Evolutionary conservation across 1,140 invertebrate genomes (phyloP), one percentile per base, ranked within the genome.

Genomic region (Drosophila elegans): DNA sequence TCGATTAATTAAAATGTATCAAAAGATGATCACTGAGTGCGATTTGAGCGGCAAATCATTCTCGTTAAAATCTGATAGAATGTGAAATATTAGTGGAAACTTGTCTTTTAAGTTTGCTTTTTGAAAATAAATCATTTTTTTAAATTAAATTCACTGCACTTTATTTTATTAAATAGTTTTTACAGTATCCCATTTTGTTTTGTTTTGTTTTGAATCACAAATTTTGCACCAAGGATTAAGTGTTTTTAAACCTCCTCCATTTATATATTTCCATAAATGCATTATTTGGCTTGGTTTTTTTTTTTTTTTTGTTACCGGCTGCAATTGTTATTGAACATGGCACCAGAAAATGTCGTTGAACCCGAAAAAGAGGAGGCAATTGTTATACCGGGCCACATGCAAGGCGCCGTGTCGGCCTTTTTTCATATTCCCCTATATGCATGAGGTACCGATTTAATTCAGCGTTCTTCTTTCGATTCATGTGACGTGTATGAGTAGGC

Each of bases 301-400:
- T 21, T 21, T 21, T 21, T 64, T 78, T 56, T n/a, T 13, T 45
- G n/a, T 42, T 53, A 51, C 29, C 52, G 41, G 55, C 54, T 90
- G 63, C 73, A 80, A 74, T 62, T 82, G 75, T 85, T 81, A 90
- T 85, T 85, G 85, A 90, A 84, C 53, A 80, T 78, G 39, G 68
- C 73, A 49, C 39, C 25, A 53, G 59, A 74, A 74, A 73, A 51
- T 77, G 86, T 83, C 86, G 79, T 68, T 85, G 86, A 90, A 86
- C 86, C 60, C 53, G 48, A 48, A 16, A 36, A 16, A 46, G 39
- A 55, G 42, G 36, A 32, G 61, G 25, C 68, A 68, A 66, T 78
- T 81, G 78, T 72, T 71, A 16, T 39, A 54, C 60, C 45, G 38
- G 45, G 52, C 69, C 61, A 48, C 29, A 72, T 81, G 74, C 74